Base-by-base conservation (phyloP, 2,113 vertebrate species). In the Pterocles orientalis region DNA sequence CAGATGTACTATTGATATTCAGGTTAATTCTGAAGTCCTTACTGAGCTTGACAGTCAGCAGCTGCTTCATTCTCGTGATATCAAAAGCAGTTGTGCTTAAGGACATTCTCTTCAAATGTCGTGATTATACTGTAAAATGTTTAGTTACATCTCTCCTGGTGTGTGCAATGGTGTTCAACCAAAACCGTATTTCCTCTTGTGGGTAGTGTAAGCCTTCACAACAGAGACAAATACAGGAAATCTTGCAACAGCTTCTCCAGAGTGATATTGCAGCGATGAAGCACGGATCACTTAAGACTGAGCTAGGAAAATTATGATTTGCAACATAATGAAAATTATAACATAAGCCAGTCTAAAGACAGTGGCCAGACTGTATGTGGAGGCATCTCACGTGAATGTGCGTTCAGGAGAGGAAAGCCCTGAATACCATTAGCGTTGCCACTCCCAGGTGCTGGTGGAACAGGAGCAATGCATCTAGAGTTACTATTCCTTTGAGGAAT, bases 321-420 rank as follows among this genome's bases (percentile, higher is more conserved):
- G 7, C 45, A 61, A 21, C 34, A 23, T 15, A 31, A 2, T 6
- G 7, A 3, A 39, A 72, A 4, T 5, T 48, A 26, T 8, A n/a
- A 31, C 0, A 0, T 5, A 26, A 53, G 19, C 5, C 17, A 50
- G 31, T 6, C n/a, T 17, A 36, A 78, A 36, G 62, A 16, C 3
- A 7, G 33, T 1, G 1, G n/a, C 16, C 50, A 47, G 57, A 26
- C 45, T 6, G 16, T 3, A 5, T 2, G 9, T 25, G 25, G 12
- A 62, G 15, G 7, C 0, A 0, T 1, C 2, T 10, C 31, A 21
- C 1, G 14, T 3, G 24, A 31, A 66, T 3, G 26, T 7, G 11
- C 24, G 6, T 9, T 14, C 34, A 24, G 39, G 41, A 50, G n/a
- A 54, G 7, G 33, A 72, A 51, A 5, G 18, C 9, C 36, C n/a